phyloP scores from a whole-genome alignment of 2,113 vertebrate species.

The Chlorodrepanis virens region DNA sequence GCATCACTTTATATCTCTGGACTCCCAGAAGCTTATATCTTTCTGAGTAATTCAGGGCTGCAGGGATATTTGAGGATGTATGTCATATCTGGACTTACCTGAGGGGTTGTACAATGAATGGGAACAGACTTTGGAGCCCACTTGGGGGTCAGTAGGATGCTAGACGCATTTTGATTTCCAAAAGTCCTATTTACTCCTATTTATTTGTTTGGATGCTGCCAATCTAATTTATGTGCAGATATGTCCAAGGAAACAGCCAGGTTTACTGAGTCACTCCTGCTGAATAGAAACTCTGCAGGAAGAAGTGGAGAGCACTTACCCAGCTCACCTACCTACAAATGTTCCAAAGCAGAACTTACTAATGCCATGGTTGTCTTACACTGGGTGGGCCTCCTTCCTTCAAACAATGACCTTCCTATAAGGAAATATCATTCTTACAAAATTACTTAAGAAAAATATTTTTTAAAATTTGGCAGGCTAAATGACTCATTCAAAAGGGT shows the following conservation, averaged over 20 bases:
- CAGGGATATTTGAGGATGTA: neutral
- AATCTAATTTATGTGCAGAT: neutral
- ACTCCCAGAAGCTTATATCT: neutral
- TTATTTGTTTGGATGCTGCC: neutral
- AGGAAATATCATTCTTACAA: conserved; percentile 6
- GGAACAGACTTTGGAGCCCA: neutral
- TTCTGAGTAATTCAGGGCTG: neutral
- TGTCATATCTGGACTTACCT: neutral
- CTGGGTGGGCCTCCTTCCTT: conserved; percentile 24
- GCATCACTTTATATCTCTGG: neutral
- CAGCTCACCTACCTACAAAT: neutral
- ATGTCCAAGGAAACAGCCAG: neutral
- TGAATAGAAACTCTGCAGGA: neutral
- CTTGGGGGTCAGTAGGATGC: neutral
- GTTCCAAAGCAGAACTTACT: neutral
- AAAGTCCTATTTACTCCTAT: neutral
- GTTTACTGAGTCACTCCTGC: neutral
- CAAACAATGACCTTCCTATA: conserved; percentile 17
- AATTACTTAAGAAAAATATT: neutral
- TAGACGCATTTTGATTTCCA: neutral
- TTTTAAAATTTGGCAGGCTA: neutral
- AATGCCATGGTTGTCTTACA: neutral
- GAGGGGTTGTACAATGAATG: neutral
- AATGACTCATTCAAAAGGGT: neutral
- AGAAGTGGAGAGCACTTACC: neutral